Evolutionary conservation across 2,113 vertebrate genomes (phyloP).

Genomic region (Oceanites oceanicus): DNA sequence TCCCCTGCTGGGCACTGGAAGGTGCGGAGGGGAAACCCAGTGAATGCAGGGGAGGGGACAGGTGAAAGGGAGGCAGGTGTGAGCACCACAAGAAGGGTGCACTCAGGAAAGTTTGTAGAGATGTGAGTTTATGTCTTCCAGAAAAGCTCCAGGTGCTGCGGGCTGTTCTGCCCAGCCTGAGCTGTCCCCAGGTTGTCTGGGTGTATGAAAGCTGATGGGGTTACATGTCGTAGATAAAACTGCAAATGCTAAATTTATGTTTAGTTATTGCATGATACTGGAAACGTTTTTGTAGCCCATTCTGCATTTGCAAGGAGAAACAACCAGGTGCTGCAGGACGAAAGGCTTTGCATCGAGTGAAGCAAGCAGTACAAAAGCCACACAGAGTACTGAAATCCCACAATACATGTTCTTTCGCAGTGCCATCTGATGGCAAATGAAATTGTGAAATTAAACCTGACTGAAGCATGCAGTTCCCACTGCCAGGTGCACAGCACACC

Average conservation of each 20-base stretch:
- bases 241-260: not conserved
- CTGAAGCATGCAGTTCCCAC: not conserved
- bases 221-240: not conserved
- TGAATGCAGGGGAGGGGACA: not conserved
- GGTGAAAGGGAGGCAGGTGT: not conserved
- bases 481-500: not conserved
- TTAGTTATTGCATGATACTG: not conserved
- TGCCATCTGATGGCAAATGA: not conserved
- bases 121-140: not conserved
- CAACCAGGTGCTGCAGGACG: not conserved
- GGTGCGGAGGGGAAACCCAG: accelerated
- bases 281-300: not conserved
- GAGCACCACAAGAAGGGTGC: not conserved
- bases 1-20: accelerated
- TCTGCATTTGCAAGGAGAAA: not conserved
- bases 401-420: not conserved
- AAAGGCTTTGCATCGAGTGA: not conserved
- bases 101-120: not conserved
- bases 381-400: not conserved
- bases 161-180: not conserved
- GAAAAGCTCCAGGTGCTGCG: not conserved
- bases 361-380: not conserved
- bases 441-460: not conserved
- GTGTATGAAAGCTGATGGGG: not conserved
- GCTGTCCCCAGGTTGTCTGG: not conserved